Evolutionary conservation across 2,797 vertebrate genomes (phyloP).

Genomic region (Necrosyrtes monachus): DNA sequence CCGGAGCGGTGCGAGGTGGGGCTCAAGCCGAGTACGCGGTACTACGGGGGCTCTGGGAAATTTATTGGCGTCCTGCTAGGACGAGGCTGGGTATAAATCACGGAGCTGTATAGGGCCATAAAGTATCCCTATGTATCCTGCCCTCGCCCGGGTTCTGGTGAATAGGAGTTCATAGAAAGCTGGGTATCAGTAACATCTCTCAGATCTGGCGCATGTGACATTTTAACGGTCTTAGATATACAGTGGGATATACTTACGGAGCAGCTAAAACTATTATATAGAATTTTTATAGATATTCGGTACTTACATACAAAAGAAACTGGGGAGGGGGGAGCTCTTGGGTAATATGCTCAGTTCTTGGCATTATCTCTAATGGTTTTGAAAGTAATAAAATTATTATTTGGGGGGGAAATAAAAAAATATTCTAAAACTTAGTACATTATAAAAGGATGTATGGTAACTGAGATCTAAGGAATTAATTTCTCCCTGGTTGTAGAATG

Average conservation of each 20-base stretch:
- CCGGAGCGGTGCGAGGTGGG: not conserved
- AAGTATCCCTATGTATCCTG: slow-evolving; percentile 48
- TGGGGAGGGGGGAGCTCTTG: accelerated
- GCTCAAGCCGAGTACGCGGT: not conserved
- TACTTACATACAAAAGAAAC: not conserved
- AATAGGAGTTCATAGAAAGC: slow-evolving; percentile 54
- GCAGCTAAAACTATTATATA: not conserved
- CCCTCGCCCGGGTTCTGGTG: slow-evolving; percentile 16
- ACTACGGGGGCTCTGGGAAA: slow-evolving; percentile 49
- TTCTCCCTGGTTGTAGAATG: not conserved
- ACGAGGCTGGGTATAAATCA: slow-evolving; percentile 66
- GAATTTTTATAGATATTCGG: not conserved
- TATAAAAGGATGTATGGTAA: not conserved
- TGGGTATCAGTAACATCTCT: slow-evolving; percentile 41
- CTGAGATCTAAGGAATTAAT: not conserved
- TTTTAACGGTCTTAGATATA: slow-evolving; percentile 37
- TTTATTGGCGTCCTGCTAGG: slow-evolving; percentile 67
- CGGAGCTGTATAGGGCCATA: slow-evolving; percentile 46
- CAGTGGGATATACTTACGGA: not conserved
- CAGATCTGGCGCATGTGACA: not conserved
- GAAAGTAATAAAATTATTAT: not conserved
- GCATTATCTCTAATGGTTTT: not conserved
- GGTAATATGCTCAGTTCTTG: not conserved
- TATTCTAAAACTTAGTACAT: not conserved
- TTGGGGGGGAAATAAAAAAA: not conserved